Conservation (phyloP, 2,797 vertebrate genomes). For the Simalia tracyae region DNA sequence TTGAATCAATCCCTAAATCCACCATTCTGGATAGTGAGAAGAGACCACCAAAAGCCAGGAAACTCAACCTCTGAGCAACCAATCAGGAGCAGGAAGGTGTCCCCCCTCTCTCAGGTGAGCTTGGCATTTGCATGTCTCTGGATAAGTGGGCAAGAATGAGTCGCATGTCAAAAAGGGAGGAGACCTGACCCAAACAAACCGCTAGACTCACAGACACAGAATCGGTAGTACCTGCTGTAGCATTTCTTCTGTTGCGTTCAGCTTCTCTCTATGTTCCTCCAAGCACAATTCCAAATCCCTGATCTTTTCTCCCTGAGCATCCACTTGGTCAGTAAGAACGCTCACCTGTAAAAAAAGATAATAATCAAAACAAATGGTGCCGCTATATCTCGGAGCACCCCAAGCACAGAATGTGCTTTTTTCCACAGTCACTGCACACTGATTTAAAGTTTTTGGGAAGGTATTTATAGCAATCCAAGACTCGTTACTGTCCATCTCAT, state of each 20-base stretch:
- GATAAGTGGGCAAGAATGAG: neutral
- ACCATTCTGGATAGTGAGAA: no score
- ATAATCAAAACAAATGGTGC: no score
- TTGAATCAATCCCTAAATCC: no score
- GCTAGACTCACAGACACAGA: neutral
- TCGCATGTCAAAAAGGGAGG: neutral
- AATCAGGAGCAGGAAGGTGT: no score
- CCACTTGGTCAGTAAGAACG: constrained; percentile 96
- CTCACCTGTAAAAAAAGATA: constrained; percentile 81
- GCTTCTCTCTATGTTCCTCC: constrained; percentile 94
- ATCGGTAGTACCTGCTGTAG: constrained; percentile 85
- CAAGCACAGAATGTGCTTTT: neutral
- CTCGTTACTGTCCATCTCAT: no score
- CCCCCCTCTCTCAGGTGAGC: no score
- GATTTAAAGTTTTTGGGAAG: no score
- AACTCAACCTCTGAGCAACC: no score
- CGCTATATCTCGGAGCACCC: no score
- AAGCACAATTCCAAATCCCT: constrained; percentile 93
- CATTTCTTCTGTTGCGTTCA: constrained; percentile 96
- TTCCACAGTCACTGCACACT: neutral
- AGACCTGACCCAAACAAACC: neutral
- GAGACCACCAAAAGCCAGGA: no score
- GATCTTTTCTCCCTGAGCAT: constrained; percentile 98
- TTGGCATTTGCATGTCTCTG: neutral
- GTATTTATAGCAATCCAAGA: no score